Evolutionary conservation across 2,113 vertebrate species (phyloP), one percentile per base, ranked within the genome.

Genomic region (Mus pahari): DNA sequence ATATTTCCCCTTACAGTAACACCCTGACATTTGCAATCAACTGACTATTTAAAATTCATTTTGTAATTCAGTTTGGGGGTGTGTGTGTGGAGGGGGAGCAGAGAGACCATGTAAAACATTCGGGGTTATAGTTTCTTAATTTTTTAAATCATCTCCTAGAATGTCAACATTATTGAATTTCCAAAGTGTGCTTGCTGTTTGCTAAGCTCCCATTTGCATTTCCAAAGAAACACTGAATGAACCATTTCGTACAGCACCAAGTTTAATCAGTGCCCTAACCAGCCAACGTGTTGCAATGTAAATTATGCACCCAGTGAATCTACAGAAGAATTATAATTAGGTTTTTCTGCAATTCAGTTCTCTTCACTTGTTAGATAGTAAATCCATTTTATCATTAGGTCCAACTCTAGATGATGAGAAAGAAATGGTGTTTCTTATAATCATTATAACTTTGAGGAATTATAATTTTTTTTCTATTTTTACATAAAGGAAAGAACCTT

Each of bases 91-190:
- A 5, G 71, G 28, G 89, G 86, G 13, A 79, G 91, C 93, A 91
- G 0, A 94, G 93, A 70, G 82, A 90, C 94, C 39, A 33, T 55
- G 71, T 95, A 19, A 91, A 89, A 96, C 55, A 84, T 26, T 91
- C 64, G 19, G 36, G 14, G 26, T 90, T 93, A 87, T 90, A 22
- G n/a, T 68, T 94, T 93, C 8, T 86, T 96, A 79, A 92, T 96
- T 92, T 94, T 48, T 78, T 92, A 93, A 90, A 87, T 87, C 13
- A 11, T 94, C 71, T 89, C 45, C 39, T 94, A 64, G 48, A 94
- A 94, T 86, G 33, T 86, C 86, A 97, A 81, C 93, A 81, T 97
- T 89, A 86, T 87, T 95, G 94, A 95, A 31, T 97, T 94, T 96
- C 70, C 42, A 89, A 78, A 92, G 16, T 55, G 6, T 53, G 68